Evolutionary conservation across 1,140 invertebrate genomes (phyloP).

Genomic region (Hycleus phaleratus): DNA sequence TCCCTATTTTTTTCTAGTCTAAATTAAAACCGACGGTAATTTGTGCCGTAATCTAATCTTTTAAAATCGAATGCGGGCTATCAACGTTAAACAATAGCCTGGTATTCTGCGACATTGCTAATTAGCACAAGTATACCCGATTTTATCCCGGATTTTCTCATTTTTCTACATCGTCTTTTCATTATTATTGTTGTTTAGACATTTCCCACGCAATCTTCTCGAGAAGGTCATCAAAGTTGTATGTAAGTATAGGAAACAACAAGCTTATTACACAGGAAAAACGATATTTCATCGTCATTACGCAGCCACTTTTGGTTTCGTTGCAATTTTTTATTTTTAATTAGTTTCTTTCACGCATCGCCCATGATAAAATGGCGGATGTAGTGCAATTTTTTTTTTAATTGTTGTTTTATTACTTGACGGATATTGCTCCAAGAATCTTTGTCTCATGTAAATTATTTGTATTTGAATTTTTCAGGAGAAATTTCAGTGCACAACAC

Average conservation of each 20-base stretch:
- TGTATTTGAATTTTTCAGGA: no score
- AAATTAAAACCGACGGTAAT: no score
- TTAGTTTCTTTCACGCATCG: conserved; percentile 37
- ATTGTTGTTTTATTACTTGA: conserved; percentile 17
- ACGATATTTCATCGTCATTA: conserved; percentile 34
- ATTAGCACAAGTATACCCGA: conserved; percentile 26
- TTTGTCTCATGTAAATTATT: no score
- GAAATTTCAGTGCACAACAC: no score
- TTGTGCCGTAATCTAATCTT: no score
- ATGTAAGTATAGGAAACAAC: conserved; percentile 23
- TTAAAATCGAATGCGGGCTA: conserved; percentile 21
- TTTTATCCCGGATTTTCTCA: conserved; percentile 20
- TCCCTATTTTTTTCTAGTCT: no score
- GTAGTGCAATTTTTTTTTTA: conserved; percentile 26
- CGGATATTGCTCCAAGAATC: conserved; percentile 22
- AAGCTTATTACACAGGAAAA: not conserved
- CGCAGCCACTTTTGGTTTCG: conserved; percentile 37
- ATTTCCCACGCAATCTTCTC: conserved; percentile 16
- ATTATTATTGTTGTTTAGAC: no score
- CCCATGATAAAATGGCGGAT: conserved; percentile 38
- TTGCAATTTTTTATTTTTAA: conserved; percentile 34
- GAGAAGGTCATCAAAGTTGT: conserved; percentile 20
- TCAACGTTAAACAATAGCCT: conserved; percentile 20
- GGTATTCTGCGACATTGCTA: conserved; percentile 25
- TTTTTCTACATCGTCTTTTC: no score